A percentile compares a stretch with the other conserved stretches of the same genome.
Conservation (phyloP, 2,113 vertebrate species). For the Ceyx cyanopectus region DNA sequence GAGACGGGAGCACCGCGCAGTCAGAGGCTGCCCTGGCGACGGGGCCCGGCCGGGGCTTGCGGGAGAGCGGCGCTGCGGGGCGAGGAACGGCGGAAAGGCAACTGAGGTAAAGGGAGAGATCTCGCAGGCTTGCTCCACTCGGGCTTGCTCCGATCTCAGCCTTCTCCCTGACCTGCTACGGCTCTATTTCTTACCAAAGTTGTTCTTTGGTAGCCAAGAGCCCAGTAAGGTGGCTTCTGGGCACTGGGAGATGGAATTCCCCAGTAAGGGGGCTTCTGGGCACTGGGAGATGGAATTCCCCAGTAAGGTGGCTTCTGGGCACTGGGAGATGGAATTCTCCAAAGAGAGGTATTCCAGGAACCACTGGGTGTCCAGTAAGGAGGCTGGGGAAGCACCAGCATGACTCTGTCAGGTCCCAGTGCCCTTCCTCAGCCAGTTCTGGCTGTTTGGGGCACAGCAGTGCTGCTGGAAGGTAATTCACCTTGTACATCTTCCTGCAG, state of each 20-base stretch:
- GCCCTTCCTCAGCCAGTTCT: neutral
- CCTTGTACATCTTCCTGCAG: neutral
- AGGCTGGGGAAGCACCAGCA: neutral
- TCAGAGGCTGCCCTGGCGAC: too few species aligned
- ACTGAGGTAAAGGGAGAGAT: neutral
- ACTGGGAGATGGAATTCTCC: neutral
- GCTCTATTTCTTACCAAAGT: neutral
- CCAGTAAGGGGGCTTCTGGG: too few species aligned
- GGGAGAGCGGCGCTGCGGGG: neutral
- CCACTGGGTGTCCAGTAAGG: neutral
- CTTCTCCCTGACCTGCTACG: neutral
- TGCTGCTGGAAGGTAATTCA: neutral
- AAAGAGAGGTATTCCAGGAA: neutral
- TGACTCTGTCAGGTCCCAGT: accelerated
- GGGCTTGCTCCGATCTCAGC: neutral
- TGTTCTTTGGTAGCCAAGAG: neutral
- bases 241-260: neutral
- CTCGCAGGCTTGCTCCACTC: neutral
- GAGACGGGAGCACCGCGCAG: too few species aligned
- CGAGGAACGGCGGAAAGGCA: neutral
- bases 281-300: too few species aligned
- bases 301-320: neutral
- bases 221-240: neutral
- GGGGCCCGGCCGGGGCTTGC: neutral
- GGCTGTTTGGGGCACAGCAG: neutral